Evolutionary conservation across 2,888 invertebrate species (phyloP).

Genomic region (Exephanes ischioxanthus): DNA sequence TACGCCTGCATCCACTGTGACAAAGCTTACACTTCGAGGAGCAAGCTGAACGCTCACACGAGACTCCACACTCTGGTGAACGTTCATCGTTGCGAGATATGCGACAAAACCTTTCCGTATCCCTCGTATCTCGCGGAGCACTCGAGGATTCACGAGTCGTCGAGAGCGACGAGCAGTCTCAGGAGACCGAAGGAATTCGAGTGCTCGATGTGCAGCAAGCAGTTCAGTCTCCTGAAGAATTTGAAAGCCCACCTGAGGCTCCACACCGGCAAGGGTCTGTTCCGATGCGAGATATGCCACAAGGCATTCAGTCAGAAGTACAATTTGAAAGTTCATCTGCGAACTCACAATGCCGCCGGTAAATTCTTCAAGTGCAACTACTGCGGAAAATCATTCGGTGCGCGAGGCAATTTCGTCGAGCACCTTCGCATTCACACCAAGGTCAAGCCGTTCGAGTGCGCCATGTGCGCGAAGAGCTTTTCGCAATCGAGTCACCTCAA

Average conservation of each 20-base stretch:
- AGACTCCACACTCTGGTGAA: slow-evolving; percentile 81
- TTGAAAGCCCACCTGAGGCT: slow-evolving; percentile 79
- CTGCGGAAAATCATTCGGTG: slow-evolving; percentile 80
- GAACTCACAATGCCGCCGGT: slow-evolving; percentile 76
- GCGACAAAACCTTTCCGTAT: slow-evolving; percentile 83
- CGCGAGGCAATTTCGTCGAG: slow-evolving; percentile 82
- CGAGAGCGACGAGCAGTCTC: slow-evolving; percentile 32
- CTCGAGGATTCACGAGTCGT: slow-evolving; percentile 78
- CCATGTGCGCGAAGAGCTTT: slow-evolving; percentile 80
- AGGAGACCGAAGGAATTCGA: slow-evolving; percentile 73
- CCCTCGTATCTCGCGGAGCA: slow-evolving; percentile 84
- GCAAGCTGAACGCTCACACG: slow-evolving; percentile 82
- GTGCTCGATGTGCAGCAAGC: slow-evolving; percentile 79
- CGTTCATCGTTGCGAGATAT: slow-evolving; percentile 81
- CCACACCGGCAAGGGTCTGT: slow-evolving; percentile 79
- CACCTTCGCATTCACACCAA: slow-evolving; percentile 83
- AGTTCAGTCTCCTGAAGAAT: slow-evolving; percentile 79
- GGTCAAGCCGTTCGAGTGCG: slow-evolving; percentile 81
- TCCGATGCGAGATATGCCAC: slow-evolving; percentile 83
- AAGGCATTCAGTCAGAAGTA: slow-evolving; percentile 83
- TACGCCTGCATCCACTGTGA: slow-evolving; percentile 80
- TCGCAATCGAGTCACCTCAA: slow-evolving; percentile 83
- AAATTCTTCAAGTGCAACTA: slow-evolving; percentile 82
- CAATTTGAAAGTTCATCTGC: slow-evolving; percentile 81
- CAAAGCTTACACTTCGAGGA: slow-evolving; percentile 81